Conservation (phyloP, 2,113 vertebrate genomes). For the Podarcis raffonei region DNA sequence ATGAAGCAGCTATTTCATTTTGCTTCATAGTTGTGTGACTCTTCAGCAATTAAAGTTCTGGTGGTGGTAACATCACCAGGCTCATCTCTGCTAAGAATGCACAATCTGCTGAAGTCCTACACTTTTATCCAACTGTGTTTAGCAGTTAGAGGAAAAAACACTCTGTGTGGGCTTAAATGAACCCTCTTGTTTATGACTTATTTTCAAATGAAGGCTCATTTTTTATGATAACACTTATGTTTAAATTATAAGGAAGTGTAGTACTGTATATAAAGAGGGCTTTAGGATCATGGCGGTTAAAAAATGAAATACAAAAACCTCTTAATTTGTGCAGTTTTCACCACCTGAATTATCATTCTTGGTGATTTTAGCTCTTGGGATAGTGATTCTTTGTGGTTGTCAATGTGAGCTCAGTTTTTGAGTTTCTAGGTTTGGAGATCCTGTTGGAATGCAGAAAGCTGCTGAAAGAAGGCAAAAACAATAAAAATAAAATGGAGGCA, state of each 20-base stretch:
- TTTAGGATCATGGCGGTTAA: neutral
- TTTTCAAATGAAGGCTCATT: neutral
- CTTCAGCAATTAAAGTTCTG: neutral
- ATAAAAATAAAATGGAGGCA: neutral
- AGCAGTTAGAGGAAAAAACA: too few relatives aligned
- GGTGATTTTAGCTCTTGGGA: neutral
- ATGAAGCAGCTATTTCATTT: neutral
- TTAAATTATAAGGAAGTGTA: neutral
- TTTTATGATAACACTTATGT: too few relatives aligned
- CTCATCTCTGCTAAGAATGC: neutral
- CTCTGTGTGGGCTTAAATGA: too few relatives aligned
- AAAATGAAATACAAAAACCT: neutral
- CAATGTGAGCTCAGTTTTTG: neutral
- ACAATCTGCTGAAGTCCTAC: neutral
- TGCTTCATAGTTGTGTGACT: neutral
- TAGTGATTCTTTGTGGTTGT: neutral
- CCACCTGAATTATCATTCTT: neutral
- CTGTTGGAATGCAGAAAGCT: neutral
- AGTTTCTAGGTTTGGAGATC: neutral
- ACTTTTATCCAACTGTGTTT: neutral
- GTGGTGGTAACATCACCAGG: neutral
- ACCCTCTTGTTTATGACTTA: neutral
- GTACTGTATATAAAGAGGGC: too few relatives aligned
- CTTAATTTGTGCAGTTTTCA: neutral
- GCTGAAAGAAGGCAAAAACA: neutral